Evolutionary conservation across 2,113 vertebrate species (phyloP), one percentile per base, ranked within the genome.

Genomic region (Pterocles burchelli): DNA sequence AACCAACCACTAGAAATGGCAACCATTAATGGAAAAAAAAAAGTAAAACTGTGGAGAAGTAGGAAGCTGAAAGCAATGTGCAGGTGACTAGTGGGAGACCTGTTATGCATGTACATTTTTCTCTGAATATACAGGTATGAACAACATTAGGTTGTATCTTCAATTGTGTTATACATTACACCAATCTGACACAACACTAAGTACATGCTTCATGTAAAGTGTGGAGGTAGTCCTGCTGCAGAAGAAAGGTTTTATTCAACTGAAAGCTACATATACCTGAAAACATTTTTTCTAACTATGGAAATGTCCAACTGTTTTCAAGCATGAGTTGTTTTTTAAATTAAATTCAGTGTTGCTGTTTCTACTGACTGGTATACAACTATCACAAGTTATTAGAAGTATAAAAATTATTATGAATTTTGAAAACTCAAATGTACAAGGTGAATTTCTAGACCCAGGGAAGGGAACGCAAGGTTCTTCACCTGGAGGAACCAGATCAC

Each of bases 401-500:
- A 59, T 57, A 17, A 4, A 81, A 75, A 78, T 51, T 7, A n/a
- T 34, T 66, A 51, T 38, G 38, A 26, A 17, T 67, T 77, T 46
- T 80, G 51, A 73, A 77, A 70, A 33, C 10, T 61, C 31, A 11
- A 11, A n/a, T 10, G 16, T 17, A 22, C 9, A 48, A 59, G 10
- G 63, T 70, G 59, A 86, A 88, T 45, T 46, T 80, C 46, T 18
- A 55, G 19, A 57, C 7, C 5, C 11, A 26, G 21, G 12, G 28
- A 78, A 84, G 13, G 24, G 26, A 38, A 52, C 61, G 8, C 12
- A 67, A 45, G n/a, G 12, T 57, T 73, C 8, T 66, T 58, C 24
- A 52, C 19, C 9, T 0, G 0, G 28, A 45, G 57, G 29, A 90
- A 45, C 5, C 49, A 71, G 7, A 71, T 51, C 1, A 0, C 13